Percentiles rank a stretch among this genome's conserved stretches.
Evolutionary conservation across 2,888 invertebrate species (phyloP).

Genomic region (Onthophagus sagittarius): DNA sequence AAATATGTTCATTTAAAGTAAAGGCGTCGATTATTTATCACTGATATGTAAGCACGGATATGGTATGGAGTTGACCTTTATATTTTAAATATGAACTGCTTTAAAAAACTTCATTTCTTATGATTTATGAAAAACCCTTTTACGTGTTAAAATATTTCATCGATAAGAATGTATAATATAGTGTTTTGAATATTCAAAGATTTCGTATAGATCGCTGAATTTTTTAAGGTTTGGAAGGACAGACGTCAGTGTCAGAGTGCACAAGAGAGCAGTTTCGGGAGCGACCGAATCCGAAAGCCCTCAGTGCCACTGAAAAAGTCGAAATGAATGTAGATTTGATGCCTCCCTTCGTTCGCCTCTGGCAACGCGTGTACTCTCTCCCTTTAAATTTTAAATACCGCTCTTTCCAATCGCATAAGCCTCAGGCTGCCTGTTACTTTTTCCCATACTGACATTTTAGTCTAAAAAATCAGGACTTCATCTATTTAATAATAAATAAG

Average conservation of each 20-base stretch:
- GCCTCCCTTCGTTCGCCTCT: background rate
- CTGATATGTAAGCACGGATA: too few relatives aligned
- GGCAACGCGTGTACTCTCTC: background rate
- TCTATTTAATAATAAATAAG: background rate
- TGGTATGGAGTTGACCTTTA: too few relatives aligned
- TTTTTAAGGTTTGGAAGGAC: background rate
- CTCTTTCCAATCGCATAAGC: background rate
- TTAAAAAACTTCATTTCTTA: too few relatives aligned
- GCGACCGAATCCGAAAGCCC: background rate
- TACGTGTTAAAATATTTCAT: background rate
- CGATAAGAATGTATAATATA: background rate
- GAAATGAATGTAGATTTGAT: background rate
- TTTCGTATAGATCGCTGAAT: background rate
- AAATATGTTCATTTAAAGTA: too few relatives aligned
- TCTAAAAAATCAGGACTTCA: background rate
- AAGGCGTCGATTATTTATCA: too few relatives aligned
- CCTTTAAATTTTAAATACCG: background rate
- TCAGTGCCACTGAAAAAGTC: background rate
- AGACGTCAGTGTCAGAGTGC: background rate
- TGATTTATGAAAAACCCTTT: too few relatives aligned
- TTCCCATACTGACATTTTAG: background rate
- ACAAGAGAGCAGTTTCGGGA: background rate
- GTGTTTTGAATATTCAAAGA: background rate
- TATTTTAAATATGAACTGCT: too few relatives aligned
- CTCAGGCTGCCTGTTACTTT: background rate